Evolutionary conservation across 2,797 vertebrate genomes (phyloP).

Genomic region (Hippopotamyrus pictus): DNA sequence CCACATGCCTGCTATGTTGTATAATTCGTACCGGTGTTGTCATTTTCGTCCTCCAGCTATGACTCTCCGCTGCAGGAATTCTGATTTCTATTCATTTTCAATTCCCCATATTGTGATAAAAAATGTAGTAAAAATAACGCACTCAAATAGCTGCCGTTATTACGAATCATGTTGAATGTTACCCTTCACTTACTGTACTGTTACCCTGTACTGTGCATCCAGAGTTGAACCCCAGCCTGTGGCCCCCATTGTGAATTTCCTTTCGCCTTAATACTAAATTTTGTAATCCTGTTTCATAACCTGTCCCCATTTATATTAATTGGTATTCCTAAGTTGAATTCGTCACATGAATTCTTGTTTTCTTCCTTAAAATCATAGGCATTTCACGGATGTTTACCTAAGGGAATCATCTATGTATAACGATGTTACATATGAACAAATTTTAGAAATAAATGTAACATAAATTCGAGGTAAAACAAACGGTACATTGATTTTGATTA

Average conservation of each 20-base stretch:
- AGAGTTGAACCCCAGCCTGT: background rate
- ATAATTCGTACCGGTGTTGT: background rate
- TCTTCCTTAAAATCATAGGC: background rate
- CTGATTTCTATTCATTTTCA: background rate
- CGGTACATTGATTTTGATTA: background rate
- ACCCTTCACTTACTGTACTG: background rate
- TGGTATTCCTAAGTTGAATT: background rate
- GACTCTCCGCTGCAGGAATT: background rate
- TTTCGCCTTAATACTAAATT: background rate
- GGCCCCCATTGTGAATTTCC: background rate
- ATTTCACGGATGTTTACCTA: background rate
- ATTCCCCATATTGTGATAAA: background rate
- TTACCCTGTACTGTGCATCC: background rate
- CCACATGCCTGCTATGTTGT: slow-evolving; percentile 25
- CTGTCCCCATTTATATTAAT: background rate
- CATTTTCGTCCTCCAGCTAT: background rate
- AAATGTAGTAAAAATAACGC: background rate
- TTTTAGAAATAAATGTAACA: background rate
- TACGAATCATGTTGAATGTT: background rate
- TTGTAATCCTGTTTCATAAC: background rate
- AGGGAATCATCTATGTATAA: background rate
- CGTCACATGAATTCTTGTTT: background rate
- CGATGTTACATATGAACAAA: background rate
- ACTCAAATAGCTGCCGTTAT: background rate
- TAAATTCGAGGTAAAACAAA: background rate